phyloP scores from a whole-genome alignment of 2,113 vertebrate genomes.

The Acanthochromis polyacanthus region DNA sequence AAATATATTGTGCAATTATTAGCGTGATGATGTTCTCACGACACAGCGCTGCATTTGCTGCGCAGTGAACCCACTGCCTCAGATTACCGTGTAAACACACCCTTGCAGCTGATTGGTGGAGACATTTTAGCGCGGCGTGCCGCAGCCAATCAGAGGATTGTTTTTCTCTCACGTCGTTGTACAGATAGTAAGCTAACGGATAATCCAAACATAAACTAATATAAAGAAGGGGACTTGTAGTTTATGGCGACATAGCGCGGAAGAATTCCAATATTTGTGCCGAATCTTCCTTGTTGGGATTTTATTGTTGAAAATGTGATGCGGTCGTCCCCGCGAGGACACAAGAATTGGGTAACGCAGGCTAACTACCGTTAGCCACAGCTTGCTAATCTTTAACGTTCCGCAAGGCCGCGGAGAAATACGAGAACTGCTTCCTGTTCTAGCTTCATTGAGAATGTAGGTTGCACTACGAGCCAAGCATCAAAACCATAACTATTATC shows the following conservation, averaged over 20 bases:
- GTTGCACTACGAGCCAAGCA: background rate
- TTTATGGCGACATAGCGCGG: background rate
- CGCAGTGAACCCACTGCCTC: conserved; percentile 38
- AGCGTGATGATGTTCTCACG: background rate
- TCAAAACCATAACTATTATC: background rate
- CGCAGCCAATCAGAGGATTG: conserved; percentile 82
- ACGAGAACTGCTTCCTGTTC: conserved; percentile 63
- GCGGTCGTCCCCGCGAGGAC: conserved; percentile 23
- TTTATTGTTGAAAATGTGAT: conserved; percentile 28
- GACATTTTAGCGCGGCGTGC: conserved; percentile 81
- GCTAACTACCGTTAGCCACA: conserved; percentile 70
- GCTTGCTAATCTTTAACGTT: conserved; percentile 56
- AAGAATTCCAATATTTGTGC: background rate
- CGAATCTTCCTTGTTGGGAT: background rate
- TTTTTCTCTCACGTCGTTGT: conserved; percentile 79
- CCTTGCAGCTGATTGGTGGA: conserved; percentile 74
- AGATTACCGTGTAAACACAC: conserved; percentile 60
- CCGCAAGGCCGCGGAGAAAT: conserved; percentile 64
- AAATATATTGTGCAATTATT: background rate
- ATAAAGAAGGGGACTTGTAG: conserved; percentile 43
- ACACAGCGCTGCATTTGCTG: conserved; percentile 16
- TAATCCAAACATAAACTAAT: conserved; percentile 77
- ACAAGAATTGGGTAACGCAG: conserved; percentile 44
- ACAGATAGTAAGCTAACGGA: conserved; percentile 77
- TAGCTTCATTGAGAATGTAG: conserved; percentile 53